Conservation (phyloP, 2,888 invertebrate species). For the Drosophila meridiana region DNA sequence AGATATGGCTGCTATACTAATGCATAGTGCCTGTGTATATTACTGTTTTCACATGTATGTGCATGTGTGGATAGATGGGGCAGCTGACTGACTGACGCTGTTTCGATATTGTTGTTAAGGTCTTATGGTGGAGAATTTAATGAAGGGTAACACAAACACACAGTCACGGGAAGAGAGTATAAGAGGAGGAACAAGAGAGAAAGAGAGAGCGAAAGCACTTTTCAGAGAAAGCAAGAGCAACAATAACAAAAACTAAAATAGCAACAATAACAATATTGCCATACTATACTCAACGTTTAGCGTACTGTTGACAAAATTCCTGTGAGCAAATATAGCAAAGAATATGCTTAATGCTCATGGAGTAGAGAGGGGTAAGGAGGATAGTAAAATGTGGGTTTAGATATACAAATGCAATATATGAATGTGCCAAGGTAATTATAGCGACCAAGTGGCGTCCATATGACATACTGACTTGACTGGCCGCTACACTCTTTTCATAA, state of each 20-base stretch:
- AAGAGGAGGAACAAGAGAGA: neutral
- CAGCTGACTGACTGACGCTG: constrained; percentile 22
- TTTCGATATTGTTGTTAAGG: constrained; percentile 74
- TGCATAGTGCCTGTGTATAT: neutral
- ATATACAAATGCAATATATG: neutral
- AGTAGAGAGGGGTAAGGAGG: neutral
- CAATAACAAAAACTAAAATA: constrained; percentile 11
- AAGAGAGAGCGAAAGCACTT: constrained; percentile 37
- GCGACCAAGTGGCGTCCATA: neutral
- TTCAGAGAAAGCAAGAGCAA: constrained; percentile 19
- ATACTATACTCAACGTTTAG: constrained; percentile 30
- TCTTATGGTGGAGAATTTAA: constrained; percentile 75
- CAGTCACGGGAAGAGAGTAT: neutral
- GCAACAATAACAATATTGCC: constrained; percentile 4
- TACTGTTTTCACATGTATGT: no score
- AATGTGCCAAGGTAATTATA: neutral
- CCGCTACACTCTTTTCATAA: no score
- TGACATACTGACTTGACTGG: neutral
- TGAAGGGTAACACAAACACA: constrained; percentile 70
- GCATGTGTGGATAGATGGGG: neutral
- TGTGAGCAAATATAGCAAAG: constrained; percentile 39
- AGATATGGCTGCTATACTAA: neutral
- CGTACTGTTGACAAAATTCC: constrained; percentile 63
- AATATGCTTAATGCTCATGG: constrained; percentile 44
- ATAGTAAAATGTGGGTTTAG: neutral